Base-by-base conservation (phyloP, 1,140 invertebrate genomes). In the Tetramorium alpestre region DNA sequence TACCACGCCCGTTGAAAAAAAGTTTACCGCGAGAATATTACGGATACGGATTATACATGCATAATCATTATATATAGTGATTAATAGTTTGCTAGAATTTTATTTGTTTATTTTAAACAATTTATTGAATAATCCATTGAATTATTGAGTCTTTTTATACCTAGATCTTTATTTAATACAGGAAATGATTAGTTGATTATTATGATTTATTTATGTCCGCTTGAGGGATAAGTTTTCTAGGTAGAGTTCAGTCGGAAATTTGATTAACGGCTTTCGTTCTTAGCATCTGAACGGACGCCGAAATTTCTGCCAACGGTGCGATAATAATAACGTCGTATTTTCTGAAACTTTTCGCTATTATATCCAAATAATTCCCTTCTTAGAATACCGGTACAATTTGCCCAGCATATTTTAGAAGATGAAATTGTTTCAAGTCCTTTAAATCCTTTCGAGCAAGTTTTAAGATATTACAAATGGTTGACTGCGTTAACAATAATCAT, bases 321-420 rank as follows among this genome's bases (percentile, higher is more conserved):
- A 75, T 60, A 22, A 22, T 22, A 22, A 22, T 22, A 75, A 75
- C 47, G 58, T 51, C 6, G 64, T 22, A 51, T 82, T 65, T 78
- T 85, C 72, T 49, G 60, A 69, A 87, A 87, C 56, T 91, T 90
- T 87, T 58, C 47, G 56, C 60, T 72, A 88, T 80, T 90, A 70
- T 76, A 76, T 65, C 33, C 65, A 41, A 64, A 70, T 75, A 90
- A 88, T 87, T 65, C 11, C 10, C 58, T 91, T 72, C 80, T 90
- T 73, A 67, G 25, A 22, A 65, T n/a, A 51, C 16, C 60, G 54
- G 44, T 33, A 47, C 77, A 58, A 72, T 60, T 78, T 81, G 60
- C 47, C 49, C 56, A 44, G 58, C 16, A 78, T 60, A 62, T 81
- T 54, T 5, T 25, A 73, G 16, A n/a, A 58, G 38, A 81, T 8